These are phyloP conservation scores for Argya squamiceps DNA, from an alignment of 2,797 vertebrate species.

Conservation along the genomic window DNA sequence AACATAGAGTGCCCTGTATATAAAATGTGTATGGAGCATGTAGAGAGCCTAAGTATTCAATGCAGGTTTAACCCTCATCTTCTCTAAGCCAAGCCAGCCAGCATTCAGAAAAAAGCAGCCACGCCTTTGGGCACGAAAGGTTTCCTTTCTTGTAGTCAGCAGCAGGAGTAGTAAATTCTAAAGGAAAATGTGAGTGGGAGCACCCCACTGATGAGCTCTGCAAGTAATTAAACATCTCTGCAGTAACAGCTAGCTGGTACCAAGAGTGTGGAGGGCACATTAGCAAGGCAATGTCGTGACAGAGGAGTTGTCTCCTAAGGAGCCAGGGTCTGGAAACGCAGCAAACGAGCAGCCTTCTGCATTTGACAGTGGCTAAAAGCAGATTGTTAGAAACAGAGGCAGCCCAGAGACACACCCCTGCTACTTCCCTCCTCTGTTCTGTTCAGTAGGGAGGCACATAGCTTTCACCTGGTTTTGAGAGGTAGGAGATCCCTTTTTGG, in stretches of 20 bases:
- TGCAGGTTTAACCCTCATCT: not conserved
- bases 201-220: not conserved
- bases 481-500: not conserved
- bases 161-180: not conserved
- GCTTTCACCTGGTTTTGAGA: not conserved
- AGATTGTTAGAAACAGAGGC: not conserved
- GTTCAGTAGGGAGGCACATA: not conserved
- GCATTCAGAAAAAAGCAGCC: not conserved
- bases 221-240: not conserved
- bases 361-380: not conserved
- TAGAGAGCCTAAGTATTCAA: not conserved
- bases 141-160: not conserved
- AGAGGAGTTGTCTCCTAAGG: not conserved
- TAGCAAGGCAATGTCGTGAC: not conserved
- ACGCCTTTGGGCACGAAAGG: not conserved
- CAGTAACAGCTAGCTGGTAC: not conserved
- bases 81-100: not conserved
- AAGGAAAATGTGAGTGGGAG: not conserved
- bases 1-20: not conserved
- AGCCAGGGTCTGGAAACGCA: not conserved
- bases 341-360: not conserved
- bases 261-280: fast-evolving
- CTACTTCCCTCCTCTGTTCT: not conserved
- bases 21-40: not conserved
- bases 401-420: not conserved